Conservation (phyloP, 92 coral and sea anemone species). For the Metridium senile region DNA sequence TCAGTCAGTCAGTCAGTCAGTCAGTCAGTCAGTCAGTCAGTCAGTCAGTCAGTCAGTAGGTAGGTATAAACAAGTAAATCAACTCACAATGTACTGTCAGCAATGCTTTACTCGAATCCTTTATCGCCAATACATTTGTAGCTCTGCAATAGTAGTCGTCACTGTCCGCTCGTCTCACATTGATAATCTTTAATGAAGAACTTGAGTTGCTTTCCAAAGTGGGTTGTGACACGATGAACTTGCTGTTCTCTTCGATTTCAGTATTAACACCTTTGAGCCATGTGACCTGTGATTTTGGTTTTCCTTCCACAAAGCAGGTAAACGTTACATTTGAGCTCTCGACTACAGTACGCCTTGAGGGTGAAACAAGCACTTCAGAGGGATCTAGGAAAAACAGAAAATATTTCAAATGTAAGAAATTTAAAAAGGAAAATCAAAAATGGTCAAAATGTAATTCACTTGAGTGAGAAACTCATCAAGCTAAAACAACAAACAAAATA, state of each 20-base stretch:
- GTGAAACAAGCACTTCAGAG: background rate
- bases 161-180: conserved; percentile 30
- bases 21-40: too few relatives aligned
- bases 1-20: too few relatives aligned
- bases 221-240: background rate
- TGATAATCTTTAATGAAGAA: conserved; percentile 35
- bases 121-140: conserved; percentile 2
- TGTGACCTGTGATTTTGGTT: conserved; percentile 21
- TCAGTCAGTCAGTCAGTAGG: background rate
- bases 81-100: conserved; percentile 30
- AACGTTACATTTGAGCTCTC: background rate
- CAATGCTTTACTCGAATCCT: conserved; percentile 4
- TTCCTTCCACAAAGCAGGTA: conserved; percentile 7
- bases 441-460: too few relatives aligned
- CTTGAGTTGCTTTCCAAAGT: background rate
- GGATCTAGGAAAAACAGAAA: background rate
- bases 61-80: background rate
- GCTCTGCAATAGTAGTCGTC: conserved; percentile 46
- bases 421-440: background rate
- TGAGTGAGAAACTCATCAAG: too few relatives aligned
- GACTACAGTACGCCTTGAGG: background rate
- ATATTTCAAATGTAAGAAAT: background rate
- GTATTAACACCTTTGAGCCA: conserved; percentile 34
- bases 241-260: background rate
- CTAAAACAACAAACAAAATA: background rate